Evolutionary conservation across 2,888 invertebrate genomes (phyloP).

Genomic region (Adineta ricciae): DNA sequence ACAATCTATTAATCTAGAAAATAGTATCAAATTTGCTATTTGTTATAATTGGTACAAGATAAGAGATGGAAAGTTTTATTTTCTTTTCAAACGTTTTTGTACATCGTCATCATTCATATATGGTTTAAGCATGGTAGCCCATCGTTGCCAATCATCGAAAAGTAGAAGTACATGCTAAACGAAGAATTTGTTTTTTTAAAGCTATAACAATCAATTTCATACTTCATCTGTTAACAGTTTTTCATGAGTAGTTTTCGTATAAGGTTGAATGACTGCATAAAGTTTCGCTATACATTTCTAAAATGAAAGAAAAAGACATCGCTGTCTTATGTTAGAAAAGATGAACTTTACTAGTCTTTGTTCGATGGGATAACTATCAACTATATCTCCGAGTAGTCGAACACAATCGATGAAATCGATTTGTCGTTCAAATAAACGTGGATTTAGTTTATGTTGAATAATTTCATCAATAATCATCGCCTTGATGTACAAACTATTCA

Average conservation of each 20-base stretch:
- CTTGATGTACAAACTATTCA: not conserved
- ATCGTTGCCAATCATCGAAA: slow-evolving; percentile 1
- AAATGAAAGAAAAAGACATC: no score
- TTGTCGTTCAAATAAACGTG: not conserved
- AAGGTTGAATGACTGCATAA: not conserved
- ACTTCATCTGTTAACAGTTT: slow-evolving; percentile 1
- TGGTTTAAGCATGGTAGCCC: not conserved
- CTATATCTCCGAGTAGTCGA: not conserved
- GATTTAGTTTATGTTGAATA: not conserved
- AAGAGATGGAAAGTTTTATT: not conserved
- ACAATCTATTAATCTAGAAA: not conserved
- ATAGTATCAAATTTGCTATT: not conserved
- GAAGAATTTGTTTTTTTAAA: no score
- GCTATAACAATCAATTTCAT: no score
- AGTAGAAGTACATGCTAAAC: not conserved
- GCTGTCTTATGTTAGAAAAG: no score
- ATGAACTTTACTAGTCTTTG: slow-evolving; percentile 1
- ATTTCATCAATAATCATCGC: not conserved
- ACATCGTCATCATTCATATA: not conserved
- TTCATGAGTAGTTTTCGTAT: not conserved
- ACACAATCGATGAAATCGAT: not conserved
- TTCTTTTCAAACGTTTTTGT: not conserved
- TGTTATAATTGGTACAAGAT: not conserved
- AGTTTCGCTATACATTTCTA: not conserved
- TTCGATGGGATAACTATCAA: not conserved